These are phyloP conservation scores for Isotomurus palustris DNA, from an alignment of 2,888 invertebrate genomes.

Conservation along the genomic window DNA sequence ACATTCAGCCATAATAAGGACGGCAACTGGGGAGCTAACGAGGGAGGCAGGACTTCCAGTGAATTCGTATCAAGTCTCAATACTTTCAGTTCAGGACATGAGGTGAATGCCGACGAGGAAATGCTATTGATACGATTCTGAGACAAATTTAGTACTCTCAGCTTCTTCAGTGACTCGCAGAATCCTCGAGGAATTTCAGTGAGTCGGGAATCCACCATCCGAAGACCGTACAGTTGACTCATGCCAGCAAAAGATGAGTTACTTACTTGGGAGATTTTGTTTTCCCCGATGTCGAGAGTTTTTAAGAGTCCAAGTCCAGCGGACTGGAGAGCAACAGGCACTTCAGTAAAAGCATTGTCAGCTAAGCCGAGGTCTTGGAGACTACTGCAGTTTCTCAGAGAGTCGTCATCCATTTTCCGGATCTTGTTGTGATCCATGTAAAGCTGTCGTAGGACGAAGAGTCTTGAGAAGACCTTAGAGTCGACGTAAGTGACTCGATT, in stretches of 20 bases:
- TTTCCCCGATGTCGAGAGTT: conserved; percentile 85
- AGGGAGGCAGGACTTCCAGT: conserved; percentile 18
- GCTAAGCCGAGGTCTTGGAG: conserved; percentile 83
- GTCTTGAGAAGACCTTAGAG: conserved; percentile 74
- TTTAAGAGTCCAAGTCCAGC: conserved; percentile 62
- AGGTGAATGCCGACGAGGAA: conserved; percentile 65
- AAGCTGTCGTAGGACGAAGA: conserved; percentile 76
- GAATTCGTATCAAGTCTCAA: conserved; percentile 70
- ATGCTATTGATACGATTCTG: conserved; percentile 64
- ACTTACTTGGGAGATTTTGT: conserved; percentile 75
- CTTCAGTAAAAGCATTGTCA: conserved; percentile 68
- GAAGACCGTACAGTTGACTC: conserved; percentile 76
- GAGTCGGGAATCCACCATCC: conserved; percentile 84
- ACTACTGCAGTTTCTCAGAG: conserved; percentile 66
- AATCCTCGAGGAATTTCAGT: conserved; percentile 77
- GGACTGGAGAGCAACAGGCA: conserved; percentile 66
- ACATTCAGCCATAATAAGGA: conserved; percentile 84
- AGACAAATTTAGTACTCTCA: conserved; percentile 76
- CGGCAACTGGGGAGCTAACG: conserved; percentile 55
- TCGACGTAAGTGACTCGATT: conserved; percentile 78
- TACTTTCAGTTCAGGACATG: conserved; percentile 75
- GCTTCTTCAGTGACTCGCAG: conserved; percentile 77
- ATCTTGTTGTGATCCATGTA: conserved; percentile 81
- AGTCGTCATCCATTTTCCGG: conserved; percentile 68
- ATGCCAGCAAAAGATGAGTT: conserved; percentile 82